Conservation (phyloP, 1,140 invertebrate species). For the Plutomurus gul region DNA sequence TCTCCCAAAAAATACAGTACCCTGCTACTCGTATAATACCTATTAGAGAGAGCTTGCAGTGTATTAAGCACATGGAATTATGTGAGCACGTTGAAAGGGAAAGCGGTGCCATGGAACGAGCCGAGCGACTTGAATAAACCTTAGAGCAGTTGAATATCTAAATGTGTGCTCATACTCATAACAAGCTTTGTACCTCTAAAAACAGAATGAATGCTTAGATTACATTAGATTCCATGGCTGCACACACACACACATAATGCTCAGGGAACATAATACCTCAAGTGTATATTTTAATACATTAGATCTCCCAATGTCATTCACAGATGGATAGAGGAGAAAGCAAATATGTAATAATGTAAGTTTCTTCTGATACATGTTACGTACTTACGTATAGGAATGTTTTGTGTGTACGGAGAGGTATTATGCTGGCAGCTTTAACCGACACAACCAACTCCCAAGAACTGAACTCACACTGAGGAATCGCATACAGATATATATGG, state of each 20-base stretch:
- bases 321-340: background rate
- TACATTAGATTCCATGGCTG: background rate
- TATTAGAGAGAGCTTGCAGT: no score
- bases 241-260: background rate
- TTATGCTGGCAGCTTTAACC: no score
- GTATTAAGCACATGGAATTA: no score
- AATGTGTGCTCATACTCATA: background rate
- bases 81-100: no score
- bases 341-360: constrained; percentile 7
- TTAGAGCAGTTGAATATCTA: background rate
- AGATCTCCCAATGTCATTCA: no score
- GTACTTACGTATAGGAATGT: no score
- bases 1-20: no score
- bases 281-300: background rate
- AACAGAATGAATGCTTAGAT: background rate
- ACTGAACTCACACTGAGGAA: background rate
- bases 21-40: no score
- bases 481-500: constrained; percentile 21
- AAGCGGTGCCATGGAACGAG: no score
- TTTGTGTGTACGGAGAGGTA: no score
- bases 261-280: background rate
- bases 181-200: background rate
- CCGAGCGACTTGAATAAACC: background rate
- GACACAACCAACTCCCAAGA: background rate
- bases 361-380: no score